phyloP scores from a whole-genome alignment of 1,140 invertebrate genomes.

The Drosophila funebris region DNA sequence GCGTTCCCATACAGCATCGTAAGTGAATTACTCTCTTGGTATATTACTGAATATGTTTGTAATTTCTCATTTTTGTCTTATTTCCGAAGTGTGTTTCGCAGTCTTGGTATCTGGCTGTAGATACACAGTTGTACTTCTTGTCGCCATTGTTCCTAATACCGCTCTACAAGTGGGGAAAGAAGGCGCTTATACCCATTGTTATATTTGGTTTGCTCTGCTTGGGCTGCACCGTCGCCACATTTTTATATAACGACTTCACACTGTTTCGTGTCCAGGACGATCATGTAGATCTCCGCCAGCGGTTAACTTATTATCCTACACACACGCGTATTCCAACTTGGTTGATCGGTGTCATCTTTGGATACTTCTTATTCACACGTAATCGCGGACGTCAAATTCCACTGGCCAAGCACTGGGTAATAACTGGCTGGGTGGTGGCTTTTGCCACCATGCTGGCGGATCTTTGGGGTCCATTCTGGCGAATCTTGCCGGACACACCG shows the following conservation, averaged over 20 bases:
- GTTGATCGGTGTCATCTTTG: constrained; percentile 85
- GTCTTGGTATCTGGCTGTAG: constrained; percentile 94
- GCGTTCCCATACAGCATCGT: constrained; percentile 84
- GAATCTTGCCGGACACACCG: constrained; percentile 85
- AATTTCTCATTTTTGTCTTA: neutral
- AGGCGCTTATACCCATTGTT: constrained; percentile 86
- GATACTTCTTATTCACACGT: constrained; percentile 84
- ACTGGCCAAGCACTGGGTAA: constrained; percentile 60
- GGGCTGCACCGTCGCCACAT: constrained; percentile 87
- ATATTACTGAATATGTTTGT: neutral
- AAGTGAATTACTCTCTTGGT: too few species aligned
- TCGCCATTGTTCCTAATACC: constrained; percentile 90
- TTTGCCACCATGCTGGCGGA: constrained; percentile 84
- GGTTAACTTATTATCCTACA: constrained; percentile 76
- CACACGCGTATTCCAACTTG: constrained; percentile 85
- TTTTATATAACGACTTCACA: constrained; percentile 86
- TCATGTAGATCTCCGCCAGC: constrained; percentile 80
- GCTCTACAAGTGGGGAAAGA: constrained; percentile 87
- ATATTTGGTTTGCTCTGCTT: constrained; percentile 85
- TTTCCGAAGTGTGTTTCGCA: constrained; percentile 92
- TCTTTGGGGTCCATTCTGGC: constrained; percentile 85
- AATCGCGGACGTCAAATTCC: constrained; percentile 77
- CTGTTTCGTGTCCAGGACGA: constrained; percentile 77
- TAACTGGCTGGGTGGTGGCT: constrained; percentile 72
- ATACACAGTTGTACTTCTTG: constrained; percentile 93